Evolutionary conservation across 1,140 invertebrate species (phyloP), one percentile per base, ranked within the genome.

Genomic region (Bombus vancouverensis): DNA sequence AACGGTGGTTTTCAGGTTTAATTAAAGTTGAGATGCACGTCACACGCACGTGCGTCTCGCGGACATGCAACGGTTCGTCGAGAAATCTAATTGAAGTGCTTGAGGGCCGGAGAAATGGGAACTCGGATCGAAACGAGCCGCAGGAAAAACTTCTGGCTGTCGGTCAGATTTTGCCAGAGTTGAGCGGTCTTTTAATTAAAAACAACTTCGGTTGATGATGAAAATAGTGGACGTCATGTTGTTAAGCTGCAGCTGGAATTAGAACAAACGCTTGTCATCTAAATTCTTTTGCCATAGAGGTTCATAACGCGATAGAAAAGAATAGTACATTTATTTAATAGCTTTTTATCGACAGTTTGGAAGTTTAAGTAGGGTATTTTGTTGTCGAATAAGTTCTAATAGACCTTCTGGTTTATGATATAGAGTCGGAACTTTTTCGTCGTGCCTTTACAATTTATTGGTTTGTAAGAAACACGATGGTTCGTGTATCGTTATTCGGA

Each of bases 61-160:
- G 53, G 53, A 66, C 76, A 79, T 57, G 82, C 57, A 34, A 8
- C 66, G 77, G 70, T 59, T 82, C 72, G 87, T 90, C 88, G 82
- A 82, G 78, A 79, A 87, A 90, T 87, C 68, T 87, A 85, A 90
- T 89, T 85, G 88, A 85, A 85, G 73, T 66, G 81, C 66, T 81
- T 71, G 62, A 73, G 68, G 28, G 65, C 37, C 32, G 44, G 34
- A 22, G 34, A 32, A n/a, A 53, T 28, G 34, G 3, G 13, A 22
- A 34, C 42, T 42, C 44, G n/a, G 22, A 62, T 59, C 70, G 59
- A 57, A 73, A 28, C 62, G n/a, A 83, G n/a, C 44, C 37, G 73
- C 53, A 47, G 74, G 39, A 77, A 89, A 81, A 83, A 81, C 39
- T 44, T 81, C 42, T 65, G 47, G 53, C 83, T 78, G 74, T 72